Base-by-base conservation (phyloP, 2,113 vertebrate species). In the Pipra filicauda region DNA sequence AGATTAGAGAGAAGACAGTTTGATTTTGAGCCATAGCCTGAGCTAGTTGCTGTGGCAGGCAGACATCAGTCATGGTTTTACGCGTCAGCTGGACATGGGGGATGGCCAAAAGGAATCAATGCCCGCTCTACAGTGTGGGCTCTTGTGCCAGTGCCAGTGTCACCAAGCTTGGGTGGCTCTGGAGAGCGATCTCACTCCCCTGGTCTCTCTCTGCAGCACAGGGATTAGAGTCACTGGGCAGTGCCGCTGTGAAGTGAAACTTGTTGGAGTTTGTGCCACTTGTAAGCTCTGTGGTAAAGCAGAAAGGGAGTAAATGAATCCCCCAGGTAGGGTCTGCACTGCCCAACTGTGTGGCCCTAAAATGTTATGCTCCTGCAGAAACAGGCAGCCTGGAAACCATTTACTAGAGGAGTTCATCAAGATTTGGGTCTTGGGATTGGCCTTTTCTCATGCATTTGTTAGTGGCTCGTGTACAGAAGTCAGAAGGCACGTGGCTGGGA, bases 181-280 rank as follows among this genome's bases (percentile, higher is more conserved):
- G 78, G n/a, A 72, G 31, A 21, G 6, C 0, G 0, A 8, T 28
- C 71, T 46, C 16, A 2, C 31, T 86, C 0, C 1, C 28, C 59
- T 11, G 3, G 49, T 51, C 21, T 55, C 39, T 83, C 72, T 18
- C 33, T 18, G 10, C n/a, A 21, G 80, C 44, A 13, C 15, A 26
- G 59, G 22, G 28, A 59, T 44, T 27, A 17, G 51, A 8, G 16
- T 82, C 35, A 23, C 41, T 2, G 0, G 33, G 84, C 41, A 31
- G 55, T 35, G 64, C 48, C 22, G 9, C 35, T 6, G 0, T 35
- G 37, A 44, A 33, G 58, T 16, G 20, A 26, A 26, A 46, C 15
- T 9, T 30, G 12, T 11, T 66, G 78, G 31, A 5, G 9, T 23
- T 51, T 9, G 6, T n/a, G 23, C 43, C 37, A 1, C 30, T 62